Conservation (phyloP, 2,888 invertebrate species). For the Dicycla oo region DNA sequence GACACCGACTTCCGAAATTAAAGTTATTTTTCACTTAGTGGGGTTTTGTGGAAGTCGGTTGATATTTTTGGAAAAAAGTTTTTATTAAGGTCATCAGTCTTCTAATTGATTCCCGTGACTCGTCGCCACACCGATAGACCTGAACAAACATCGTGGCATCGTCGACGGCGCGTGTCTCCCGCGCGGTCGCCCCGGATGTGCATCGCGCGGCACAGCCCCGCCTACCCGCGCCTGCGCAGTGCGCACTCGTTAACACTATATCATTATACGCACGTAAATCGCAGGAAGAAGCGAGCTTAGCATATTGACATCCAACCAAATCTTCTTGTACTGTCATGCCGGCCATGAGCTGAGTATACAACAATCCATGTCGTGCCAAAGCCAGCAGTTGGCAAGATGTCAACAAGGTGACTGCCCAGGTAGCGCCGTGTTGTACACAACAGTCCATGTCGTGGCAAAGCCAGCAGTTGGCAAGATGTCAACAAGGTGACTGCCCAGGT, state of each 20-base stretch:
- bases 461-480: too few relatives aligned
- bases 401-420: too few relatives aligned
- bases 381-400: too few relatives aligned
- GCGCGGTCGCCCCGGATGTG: conserved; percentile 37
- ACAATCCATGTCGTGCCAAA: too few relatives aligned
- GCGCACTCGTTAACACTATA: not conserved
- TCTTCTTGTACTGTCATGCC: not conserved
- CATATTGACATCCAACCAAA: not conserved
- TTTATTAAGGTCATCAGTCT: not conserved
- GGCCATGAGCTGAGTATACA: not conserved
- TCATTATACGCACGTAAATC: conserved; percentile 19
- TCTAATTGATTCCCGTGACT: not conserved
- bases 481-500: too few relatives aligned
- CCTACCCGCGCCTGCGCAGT: conserved; percentile 12
- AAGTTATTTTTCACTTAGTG: too few relatives aligned
- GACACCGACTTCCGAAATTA: too few relatives aligned
- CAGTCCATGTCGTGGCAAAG: too few relatives aligned
- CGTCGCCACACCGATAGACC: not conserved
- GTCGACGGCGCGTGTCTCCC: conserved; percentile 22
- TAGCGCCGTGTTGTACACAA: too few relatives aligned
- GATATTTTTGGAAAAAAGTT: too few relatives aligned
- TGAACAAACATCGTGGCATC: not conserved
- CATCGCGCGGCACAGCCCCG: conserved; percentile 18
- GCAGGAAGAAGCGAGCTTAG: not conserved
- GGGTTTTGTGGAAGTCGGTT: too few relatives aligned